phyloP scores from a whole-genome alignment of 1,140 invertebrate genomes.

The Pseudoatta argentina region DNA sequence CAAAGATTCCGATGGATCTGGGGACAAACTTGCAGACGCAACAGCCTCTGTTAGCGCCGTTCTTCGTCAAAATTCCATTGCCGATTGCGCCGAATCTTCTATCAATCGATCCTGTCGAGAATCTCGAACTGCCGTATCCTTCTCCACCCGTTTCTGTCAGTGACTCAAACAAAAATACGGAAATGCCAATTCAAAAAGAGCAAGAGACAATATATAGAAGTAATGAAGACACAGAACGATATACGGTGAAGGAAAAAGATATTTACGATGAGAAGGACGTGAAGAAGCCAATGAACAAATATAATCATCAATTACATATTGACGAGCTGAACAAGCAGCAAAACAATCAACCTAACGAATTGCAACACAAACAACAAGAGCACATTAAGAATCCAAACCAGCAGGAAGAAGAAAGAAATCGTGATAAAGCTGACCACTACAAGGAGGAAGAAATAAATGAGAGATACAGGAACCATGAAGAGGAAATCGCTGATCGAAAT shows the following conservation, averaged over 20 bases:
- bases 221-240: conserved; percentile 73
- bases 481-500: conserved; percentile 50
- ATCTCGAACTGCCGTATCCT: conserved; percentile 44
- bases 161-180: background rate
- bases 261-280: conserved; percentile 73
- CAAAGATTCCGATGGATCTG: conserved; percentile 7
- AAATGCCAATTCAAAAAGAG: conserved; percentile 71
- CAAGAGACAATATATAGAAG: conserved; percentile 69
- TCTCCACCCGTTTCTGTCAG: background rate
- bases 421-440: conserved; percentile 35
- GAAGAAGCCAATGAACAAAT: conserved; percentile 46
- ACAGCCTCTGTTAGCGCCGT: conserved; percentile 56
- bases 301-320: conserved; percentile 53
- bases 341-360: conserved; percentile 62
- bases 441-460: conserved; percentile 44
- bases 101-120: conserved; percentile 42
- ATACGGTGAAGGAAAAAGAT: conserved; percentile 73
- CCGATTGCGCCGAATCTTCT: conserved; percentile 73
- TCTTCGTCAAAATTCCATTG: conserved; percentile 73
- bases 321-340: conserved; percentile 75
- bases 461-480: conserved; percentile 42
- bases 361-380: conserved; percentile 74
- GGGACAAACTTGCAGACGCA: background rate
- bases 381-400: conserved; percentile 68
- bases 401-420: conserved; percentile 59